These are phyloP conservation scores for Oryzias woworae DNA, from an alignment of 2,113 vertebrate species.

Conservation along the genomic window DNA sequence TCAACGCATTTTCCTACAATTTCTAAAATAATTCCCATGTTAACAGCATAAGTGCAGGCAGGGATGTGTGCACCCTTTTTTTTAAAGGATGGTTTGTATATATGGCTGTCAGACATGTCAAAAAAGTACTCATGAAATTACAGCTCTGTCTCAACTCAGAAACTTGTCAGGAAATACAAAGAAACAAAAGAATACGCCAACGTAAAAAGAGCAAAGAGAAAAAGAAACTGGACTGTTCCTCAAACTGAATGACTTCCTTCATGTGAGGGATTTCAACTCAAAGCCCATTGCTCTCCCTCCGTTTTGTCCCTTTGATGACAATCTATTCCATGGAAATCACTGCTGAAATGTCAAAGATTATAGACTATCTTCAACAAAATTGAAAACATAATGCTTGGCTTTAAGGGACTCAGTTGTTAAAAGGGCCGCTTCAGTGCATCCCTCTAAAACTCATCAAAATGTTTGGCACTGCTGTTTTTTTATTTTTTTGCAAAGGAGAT, in stretches of 20 bases:
- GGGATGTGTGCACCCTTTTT: too few species aligned
- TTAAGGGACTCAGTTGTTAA: constrained; percentile 57
- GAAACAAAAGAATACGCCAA: background rate
- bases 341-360: constrained; percentile 53
- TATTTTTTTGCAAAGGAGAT: constrained; percentile 10
- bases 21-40: too few species aligned
- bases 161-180: background rate
- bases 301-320: constrained; percentile 58
- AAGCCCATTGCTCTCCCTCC: constrained; percentile 28
- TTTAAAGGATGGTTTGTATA: too few species aligned
- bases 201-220: background rate
- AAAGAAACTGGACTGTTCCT: background rate
- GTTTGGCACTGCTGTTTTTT: constrained; percentile 27
- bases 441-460: constrained; percentile 48
- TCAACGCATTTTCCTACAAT: too few species aligned
- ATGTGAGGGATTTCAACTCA: constrained; percentile 35
- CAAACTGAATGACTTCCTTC: too few species aligned
- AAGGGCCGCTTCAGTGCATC: constrained; percentile 42
- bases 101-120: too few species aligned
- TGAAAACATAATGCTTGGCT: constrained; percentile 55
- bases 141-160: background rate
- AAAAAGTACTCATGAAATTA: too few species aligned
- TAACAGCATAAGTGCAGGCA: too few species aligned
- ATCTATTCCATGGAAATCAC: constrained; percentile 46
- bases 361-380: constrained; percentile 45